Evolutionary conservation across 2,888 invertebrate species (phyloP), one percentile per base, ranked within the genome.

Genomic region (Cheiracanthium punctorium): DNA sequence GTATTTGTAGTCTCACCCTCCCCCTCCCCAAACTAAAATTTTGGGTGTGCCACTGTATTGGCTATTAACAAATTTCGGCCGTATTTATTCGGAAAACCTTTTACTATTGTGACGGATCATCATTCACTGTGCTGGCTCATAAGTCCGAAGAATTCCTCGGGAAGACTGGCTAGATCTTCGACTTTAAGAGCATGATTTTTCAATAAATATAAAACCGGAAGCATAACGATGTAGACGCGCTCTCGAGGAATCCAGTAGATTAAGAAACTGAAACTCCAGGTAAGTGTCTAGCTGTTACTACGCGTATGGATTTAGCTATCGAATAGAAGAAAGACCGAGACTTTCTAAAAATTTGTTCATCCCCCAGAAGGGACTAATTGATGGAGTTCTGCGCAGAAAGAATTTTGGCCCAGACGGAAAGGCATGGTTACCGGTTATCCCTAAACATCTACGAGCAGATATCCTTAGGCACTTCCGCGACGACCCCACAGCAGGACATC

Each of bases 111-210:
- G 5, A 92, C 92, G 0, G 93, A 93, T 82, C 93, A 93, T 80
- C 91, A 92, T 82, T 91, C 92, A 0, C 89, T 93, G 43, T 91
- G 92, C 90, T 93, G 92, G 92, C 88, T 93, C n/a, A n/a, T n/a
- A n/a, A n/a, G n/a, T n/a, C n/a, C n/a, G n/a, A 37, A 5, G 37
- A 37, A 37, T 12, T 48, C 7, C n/a, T 10, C 2, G n/a, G 17
- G 17, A 2, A 2, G 10, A 48, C 5, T 1, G 1, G 17, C 5
- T 2, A 7, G 43, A 17, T 17, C 7, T 2, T 1, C 43, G 43
- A 17, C 43, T 7, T 17, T 48, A 48, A 2, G 43, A 48, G 1
- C 2, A 10, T 2, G 1, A 17, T 17, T 17, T 10, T 48, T 17
- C 7, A 17, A 1, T 7, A 48, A 17, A 7, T 48, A 48, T 17